Evolutionary conservation across 1,140 invertebrate species (phyloP).

Genomic region (Cyrtorhinus lividipennis): DNA sequence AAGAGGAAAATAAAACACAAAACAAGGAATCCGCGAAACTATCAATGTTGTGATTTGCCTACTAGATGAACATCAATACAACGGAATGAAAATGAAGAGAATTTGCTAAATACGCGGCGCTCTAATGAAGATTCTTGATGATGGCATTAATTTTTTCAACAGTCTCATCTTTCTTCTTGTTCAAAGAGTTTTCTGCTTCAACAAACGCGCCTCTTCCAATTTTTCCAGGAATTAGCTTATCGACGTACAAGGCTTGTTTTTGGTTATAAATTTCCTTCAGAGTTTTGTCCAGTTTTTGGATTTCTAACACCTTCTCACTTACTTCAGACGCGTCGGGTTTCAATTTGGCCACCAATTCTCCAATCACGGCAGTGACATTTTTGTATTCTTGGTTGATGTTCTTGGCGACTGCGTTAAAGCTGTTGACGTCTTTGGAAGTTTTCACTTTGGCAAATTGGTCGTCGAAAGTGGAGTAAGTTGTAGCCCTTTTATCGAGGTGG

Average conservation of each 20-base stretch:
- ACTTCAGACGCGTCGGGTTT: constrained; percentile 47
- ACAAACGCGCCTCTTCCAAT: constrained; percentile 47
- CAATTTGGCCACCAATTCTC: constrained; percentile 41
- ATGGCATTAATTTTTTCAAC: constrained; percentile 49
- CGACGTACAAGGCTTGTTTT: constrained; percentile 40
- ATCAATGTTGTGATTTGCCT: too few relatives aligned
- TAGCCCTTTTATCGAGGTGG: constrained; percentile 44
- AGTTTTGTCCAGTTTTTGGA: constrained; percentile 43
- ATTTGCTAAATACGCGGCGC: too few relatives aligned
- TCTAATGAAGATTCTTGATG: constrained; percentile 35
- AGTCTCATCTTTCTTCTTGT: constrained; percentile 48
- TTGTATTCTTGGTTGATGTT: constrained; percentile 48
- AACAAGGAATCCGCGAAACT: too few relatives aligned
- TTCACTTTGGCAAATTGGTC: constrained; percentile 48
- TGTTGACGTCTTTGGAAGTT: constrained; percentile 42
- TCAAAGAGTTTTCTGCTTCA: constrained; percentile 41
- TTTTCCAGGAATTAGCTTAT: constrained; percentile 51
- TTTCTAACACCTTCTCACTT: constrained; percentile 45
- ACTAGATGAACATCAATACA: too few relatives aligned
- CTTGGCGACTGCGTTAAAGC: constrained; percentile 39
- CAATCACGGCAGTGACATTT: constrained; percentile 39
- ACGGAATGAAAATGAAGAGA: too few relatives aligned
- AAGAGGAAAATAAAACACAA: too few relatives aligned
- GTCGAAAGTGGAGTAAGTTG: constrained; percentile 47
- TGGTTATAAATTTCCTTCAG: constrained; percentile 37